phyloP scores from a whole-genome alignment of 2,113 vertebrate species.

The Arothron firmamentum region DNA sequence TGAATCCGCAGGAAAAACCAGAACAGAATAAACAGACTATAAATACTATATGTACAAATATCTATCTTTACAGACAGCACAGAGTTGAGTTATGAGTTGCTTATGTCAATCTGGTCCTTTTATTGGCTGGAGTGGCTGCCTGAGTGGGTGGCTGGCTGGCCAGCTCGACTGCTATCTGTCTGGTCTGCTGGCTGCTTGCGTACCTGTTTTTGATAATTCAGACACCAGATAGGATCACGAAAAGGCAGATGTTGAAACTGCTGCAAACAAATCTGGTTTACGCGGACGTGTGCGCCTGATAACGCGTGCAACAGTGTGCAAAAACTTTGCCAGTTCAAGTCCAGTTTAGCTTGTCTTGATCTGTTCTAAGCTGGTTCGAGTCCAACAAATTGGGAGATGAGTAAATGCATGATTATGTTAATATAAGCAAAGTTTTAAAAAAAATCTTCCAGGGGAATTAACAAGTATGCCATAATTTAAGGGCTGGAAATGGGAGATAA shows the following conservation, averaged over 20 bases:
- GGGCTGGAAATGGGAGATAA: too few species aligned
- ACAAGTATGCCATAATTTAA: too few species aligned
- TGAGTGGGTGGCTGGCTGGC: slow-evolving; percentile 55
- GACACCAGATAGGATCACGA: slow-evolving; percentile 47
- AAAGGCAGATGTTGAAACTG: slow-evolving; percentile 9
- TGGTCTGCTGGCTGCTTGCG: slow-evolving; percentile 17
- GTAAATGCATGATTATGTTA: too few species aligned
- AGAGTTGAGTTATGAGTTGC: slow-evolving; percentile 32
- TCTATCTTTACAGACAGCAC: slow-evolving; percentile 28
- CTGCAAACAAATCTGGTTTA: too few species aligned
- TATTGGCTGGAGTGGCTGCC: slow-evolving; percentile 43
- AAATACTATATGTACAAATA: slow-evolving; percentile 51
- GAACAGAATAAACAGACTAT: slow-evolving; percentile 42
- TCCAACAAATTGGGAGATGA: too few species aligned
- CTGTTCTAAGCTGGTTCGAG: too few species aligned
- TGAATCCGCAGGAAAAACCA: slow-evolving; percentile 15
- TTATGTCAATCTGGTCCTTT: slow-evolving; percentile 34
- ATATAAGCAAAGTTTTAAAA: too few species aligned
- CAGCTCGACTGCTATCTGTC: slow-evolving; percentile 33
- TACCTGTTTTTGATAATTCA: slow-evolving; percentile 45
- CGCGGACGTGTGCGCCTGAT: too few species aligned
- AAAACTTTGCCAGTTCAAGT: too few species aligned
- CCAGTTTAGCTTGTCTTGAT: too few species aligned
- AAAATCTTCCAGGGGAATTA: too few species aligned
- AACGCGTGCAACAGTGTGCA: too few species aligned